Evolutionary conservation across 2,113 vertebrate genomes (phyloP), one percentile per base, ranked within the genome.

Genomic region (Piaya cayana): DNA sequence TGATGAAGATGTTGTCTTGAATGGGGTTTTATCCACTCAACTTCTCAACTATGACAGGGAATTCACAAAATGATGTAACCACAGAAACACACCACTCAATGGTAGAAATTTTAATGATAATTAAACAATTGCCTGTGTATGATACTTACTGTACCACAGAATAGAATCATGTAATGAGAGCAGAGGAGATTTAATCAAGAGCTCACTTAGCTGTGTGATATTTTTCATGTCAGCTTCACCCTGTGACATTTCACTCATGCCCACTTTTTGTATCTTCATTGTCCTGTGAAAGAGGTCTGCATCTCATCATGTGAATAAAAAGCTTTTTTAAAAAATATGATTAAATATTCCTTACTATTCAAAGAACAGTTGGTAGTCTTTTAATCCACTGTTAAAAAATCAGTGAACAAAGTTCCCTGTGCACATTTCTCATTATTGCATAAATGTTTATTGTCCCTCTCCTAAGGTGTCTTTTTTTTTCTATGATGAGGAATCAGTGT

Each of bases 311-410:
- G 22, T 19, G 9, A 86, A 64, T 47, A 7, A 77, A 53, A 17
- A 67, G 14, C 45, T 86, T 75, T 1, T 22, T 76, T 88, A 69
- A 27, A 60, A 45, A 45, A 47, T 49, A 47, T 52, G 4, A 22
- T 91, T 86, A 80, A 63, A 47, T 88, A 42, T 52, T 80, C 20
- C 76, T 82, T 72, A 11, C 37, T 52, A 39, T 64, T 92, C 26
- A 72, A 86, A 80, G 39, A 92, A 17, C 13, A 43, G 18, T 64
- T 63, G 83, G 64, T 68, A 18, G 1, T 23, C 26, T 80, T 86
- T 63, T n/a, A 82, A 86, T 82, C 88, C 52, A 19, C 29, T 47
- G 14, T 88, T 82, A 76, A 86, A 95, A 95, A 92, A 80, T 56
- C 36, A 69, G 26, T 64, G 63, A 88, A 23, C 22, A 22, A 11